phyloP scores from a whole-genome alignment of 2,888 invertebrate genomes.

The Pemphredon lugubris region DNA sequence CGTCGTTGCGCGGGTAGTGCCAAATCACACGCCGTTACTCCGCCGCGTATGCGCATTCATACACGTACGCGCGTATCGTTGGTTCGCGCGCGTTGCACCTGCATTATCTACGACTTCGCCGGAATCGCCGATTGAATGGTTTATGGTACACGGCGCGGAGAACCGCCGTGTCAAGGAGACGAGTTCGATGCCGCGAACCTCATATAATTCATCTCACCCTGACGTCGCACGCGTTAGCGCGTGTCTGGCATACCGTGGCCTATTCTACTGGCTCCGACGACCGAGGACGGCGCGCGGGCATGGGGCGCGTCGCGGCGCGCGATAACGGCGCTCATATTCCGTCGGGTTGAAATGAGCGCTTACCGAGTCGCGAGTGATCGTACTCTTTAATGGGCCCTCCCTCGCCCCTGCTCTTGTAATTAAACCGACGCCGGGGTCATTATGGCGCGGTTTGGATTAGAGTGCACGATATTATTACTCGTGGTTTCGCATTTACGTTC shows the following conservation, averaged over 20 bases:
- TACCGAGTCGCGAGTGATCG: too few species aligned
- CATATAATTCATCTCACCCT: slow-evolving; percentile 57
- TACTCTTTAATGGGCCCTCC: too few species aligned
- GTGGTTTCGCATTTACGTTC: too few species aligned
- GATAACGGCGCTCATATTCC: too few species aligned
- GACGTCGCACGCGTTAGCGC: slow-evolving; percentile 43
- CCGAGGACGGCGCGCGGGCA: neutral
- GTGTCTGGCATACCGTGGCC: slow-evolving; percentile 44
- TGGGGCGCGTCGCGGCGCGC: too few species aligned
- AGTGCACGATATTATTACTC: too few species aligned
- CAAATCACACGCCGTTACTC: neutral
- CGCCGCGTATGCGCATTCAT: too few species aligned
- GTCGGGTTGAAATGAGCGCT: too few species aligned
- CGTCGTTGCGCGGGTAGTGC: slow-evolving; percentile 40
- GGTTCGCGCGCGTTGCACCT: slow-evolving; percentile 26
- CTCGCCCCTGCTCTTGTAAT: too few species aligned
- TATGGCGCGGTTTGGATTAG: too few species aligned
- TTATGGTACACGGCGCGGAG: slow-evolving; percentile 49
- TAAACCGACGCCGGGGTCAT: too few species aligned
- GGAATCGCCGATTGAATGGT: slow-evolving; percentile 63
- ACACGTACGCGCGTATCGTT: slow-evolving; percentile 30
- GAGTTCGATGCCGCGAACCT: slow-evolving; percentile 17
- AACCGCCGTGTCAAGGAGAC: slow-evolving; percentile 40
- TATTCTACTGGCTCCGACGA: slow-evolving; percentile 35
- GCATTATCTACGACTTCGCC: slow-evolving; percentile 52